A percentile compares a stretch with the other conserved stretches of the same genome.
phyloP scores from a whole-genome alignment of 2,797 vertebrate species.

The Adrianichthys oophorus region DNA sequence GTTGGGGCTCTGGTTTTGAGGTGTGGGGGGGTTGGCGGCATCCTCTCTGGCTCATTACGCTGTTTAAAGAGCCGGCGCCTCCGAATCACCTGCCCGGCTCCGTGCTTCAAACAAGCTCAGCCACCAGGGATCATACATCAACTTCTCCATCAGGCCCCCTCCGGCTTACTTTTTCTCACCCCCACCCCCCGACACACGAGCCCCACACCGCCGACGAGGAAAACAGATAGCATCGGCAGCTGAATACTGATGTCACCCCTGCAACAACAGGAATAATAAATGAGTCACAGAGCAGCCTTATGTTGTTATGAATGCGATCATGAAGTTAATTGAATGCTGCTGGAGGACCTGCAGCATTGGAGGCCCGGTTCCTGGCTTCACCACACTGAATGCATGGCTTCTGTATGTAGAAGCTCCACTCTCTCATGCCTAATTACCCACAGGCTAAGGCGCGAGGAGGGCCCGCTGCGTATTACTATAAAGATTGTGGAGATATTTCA shows the following conservation, averaged over 20 bases:
- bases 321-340: conserved; percentile 40
- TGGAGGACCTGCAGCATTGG: conserved; percentile 18
- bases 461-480: conserved; percentile 52
- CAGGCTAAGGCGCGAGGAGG: conserved; percentile 46
- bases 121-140: conserved; percentile 74
- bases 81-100: conserved; percentile 74
- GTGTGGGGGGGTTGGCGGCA: background rate
- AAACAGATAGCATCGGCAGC: conserved; percentile 9
- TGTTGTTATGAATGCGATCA: conserved; percentile 27
- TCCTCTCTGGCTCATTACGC: conserved; percentile 76
- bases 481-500: conserved; percentile 69
- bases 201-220: conserved; percentile 7
- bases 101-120: conserved; percentile 68
- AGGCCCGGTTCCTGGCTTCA: conserved; percentile 22
- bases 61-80: conserved; percentile 76
- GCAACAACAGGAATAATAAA: conserved; percentile 47
- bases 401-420: conserved; percentile 46
- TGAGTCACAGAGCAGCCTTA: conserved; percentile 29
- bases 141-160: conserved; percentile 54
- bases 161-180: conserved; percentile 45
- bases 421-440: conserved; percentile 67
- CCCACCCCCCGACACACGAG: conserved; percentile 20
- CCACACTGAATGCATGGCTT: conserved; percentile 22
- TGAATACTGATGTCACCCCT: conserved; percentile 43
- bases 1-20: background rate